Percentiles rank a stretch among this genome's conserved stretches.
These are phyloP conservation scores for Netelia fuscicornis DNA, from an alignment of 2,888 invertebrate species.

Conservation along the genomic window DNA sequence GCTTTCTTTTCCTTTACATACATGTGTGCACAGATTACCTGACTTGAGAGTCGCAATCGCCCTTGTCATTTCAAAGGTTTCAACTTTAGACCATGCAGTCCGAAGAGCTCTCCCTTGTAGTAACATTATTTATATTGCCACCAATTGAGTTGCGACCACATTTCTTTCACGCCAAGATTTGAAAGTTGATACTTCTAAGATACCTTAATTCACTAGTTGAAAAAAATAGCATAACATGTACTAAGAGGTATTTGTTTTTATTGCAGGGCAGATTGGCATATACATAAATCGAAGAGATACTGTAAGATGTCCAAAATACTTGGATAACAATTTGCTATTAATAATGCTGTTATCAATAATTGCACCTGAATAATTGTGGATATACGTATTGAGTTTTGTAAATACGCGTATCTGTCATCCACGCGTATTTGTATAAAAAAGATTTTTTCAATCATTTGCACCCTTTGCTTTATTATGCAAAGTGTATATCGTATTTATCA, in stretches of 20 bases:
- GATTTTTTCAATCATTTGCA: slow-evolving; percentile 23
- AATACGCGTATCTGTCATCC: slow-evolving; percentile 34
- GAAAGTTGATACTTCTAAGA: background rate
- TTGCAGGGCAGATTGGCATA: slow-evolving; percentile 14
- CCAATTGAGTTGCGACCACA: background rate
- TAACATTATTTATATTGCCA: too few species aligned
- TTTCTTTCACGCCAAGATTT: background rate
- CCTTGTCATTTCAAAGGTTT: too few species aligned
- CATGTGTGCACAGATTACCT: too few species aligned
- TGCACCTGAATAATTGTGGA: slow-evolving; percentile 21
- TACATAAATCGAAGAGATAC: slow-evolving; percentile 16
- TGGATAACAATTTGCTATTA: slow-evolving; percentile 30
- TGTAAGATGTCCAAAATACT: slow-evolving; percentile 18
- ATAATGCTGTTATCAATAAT: slow-evolving; percentile 32
- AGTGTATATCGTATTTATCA: slow-evolving; percentile 25
- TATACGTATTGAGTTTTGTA: slow-evolving; percentile 37
- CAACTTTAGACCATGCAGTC: too few species aligned
- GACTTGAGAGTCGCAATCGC: too few species aligned
- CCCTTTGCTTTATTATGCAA: slow-evolving; percentile 3
- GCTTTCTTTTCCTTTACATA: too few species aligned
- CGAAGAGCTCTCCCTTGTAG: too few species aligned
- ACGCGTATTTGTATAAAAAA: slow-evolving; percentile 44
- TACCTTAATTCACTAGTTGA: background rate
- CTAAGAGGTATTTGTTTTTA: slow-evolving; percentile 32
- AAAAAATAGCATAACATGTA: background rate